A percentile compares a stretch with the other conserved stretches of the same genome.
Evolutionary conservation across 1,140 invertebrate species (phyloP).

Genomic region (Dendrolimus kikuchii): DNA sequence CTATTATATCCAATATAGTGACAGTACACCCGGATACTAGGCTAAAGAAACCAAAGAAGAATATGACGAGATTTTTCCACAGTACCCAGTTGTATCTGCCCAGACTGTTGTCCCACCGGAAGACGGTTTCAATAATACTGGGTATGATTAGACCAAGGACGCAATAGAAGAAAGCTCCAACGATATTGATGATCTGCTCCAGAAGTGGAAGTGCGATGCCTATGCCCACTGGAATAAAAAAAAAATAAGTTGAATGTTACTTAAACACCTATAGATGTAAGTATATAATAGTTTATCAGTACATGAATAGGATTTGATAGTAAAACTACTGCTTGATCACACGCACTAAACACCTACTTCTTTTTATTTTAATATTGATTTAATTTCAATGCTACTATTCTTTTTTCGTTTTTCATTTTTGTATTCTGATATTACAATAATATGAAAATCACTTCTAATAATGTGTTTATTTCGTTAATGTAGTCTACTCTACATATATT

Average conservation of each 20-base stretch:
- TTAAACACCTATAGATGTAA: too few species aligned
- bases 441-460: too few species aligned
- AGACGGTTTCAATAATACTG: slow-evolving; percentile 85
- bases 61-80: slow-evolving; percentile 77
- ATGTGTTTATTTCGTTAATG: too few species aligned
- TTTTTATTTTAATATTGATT: too few species aligned
- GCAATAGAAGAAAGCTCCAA: slow-evolving; percentile 90
- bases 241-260: slow-evolving; percentile 2
- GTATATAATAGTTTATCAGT: too few species aligned
- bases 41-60: slow-evolving; percentile 74
- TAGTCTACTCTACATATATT: background rate
- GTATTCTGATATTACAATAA: too few species aligned
- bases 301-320: too few species aligned
- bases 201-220: slow-evolving; percentile 85
- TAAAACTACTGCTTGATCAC: too few species aligned
- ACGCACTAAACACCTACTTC: too few species aligned
- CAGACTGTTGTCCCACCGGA: slow-evolving; percentile 75
- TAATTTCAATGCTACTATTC: too few species aligned
- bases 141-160: slow-evolving; percentile 90
- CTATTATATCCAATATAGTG: slow-evolving; percentile 54
- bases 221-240: slow-evolving; percentile 76
- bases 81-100: slow-evolving; percentile 78
- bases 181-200: slow-evolving; percentile 90
- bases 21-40: slow-evolving; percentile 75
- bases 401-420: too few species aligned